Evolutionary conservation across 2,888 invertebrate species (phyloP), one percentile per base, ranked within the genome.

Genomic region (Actias luna): DNA sequence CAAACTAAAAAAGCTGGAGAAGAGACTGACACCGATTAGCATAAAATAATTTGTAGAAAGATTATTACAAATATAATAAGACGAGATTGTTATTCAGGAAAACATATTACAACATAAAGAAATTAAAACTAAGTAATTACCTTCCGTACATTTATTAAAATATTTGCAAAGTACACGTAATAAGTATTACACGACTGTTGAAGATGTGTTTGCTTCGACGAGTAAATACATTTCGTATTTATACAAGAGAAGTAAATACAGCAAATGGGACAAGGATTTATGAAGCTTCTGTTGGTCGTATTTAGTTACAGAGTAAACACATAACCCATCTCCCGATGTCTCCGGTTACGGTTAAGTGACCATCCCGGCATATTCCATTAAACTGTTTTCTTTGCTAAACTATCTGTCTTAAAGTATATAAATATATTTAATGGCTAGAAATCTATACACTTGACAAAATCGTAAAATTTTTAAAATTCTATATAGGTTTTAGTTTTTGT

Each of bases 261-360:
- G 69, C 66, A 74, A 83, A 74, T 82, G 73, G 87, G 75, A 85
- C 84, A 83, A 72, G 77, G 82, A 79, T 79, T 80, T 79, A 79
- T 74, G 72, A 70, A 81, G 87, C 89, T 88, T 84, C 87, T 87
- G 88, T 82, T 74, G 76, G 69, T 70, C 69, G 81, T 88, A 87
- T 91, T 82, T 70, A 75, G 87, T 92, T 91, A 82, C 91, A 72
- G 66, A 69, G 76, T 78, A 89, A 88, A 91, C 87, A 89, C 75
- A 79, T 82, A 83, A 82, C 84, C 88, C 89, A 86, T 88, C 88
- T 82, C 84, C 79, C 83, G 74, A 69, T 68, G 74, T 85, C 84
- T 83, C 78, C 62, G 80, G 86, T 92, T 90, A 88, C 92, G 83
- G 77, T 85, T 92, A 89, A 91, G 91, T 92, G 91, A 90, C 90